Conservation (phyloP, 1,140 invertebrate species). For the Ephestia elutella region DNA sequence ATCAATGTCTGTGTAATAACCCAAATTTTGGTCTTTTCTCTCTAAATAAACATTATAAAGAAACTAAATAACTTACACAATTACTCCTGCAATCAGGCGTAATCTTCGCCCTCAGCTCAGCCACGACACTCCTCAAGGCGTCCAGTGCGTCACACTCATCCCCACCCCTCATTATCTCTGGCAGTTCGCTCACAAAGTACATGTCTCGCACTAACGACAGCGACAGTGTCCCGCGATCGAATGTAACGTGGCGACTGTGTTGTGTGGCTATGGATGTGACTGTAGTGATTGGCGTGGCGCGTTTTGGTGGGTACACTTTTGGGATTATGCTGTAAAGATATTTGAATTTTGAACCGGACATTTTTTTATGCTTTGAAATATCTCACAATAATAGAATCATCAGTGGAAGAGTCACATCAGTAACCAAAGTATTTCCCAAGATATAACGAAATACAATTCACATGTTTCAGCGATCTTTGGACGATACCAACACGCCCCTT, state of each 20-base stretch:
- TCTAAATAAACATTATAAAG: background rate
- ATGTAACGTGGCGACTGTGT: conserved; percentile 36
- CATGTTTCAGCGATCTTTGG: too few species aligned
- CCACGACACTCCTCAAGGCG: conserved; percentile 43
- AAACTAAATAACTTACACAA: conserved; percentile 72
- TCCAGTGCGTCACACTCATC: conserved; percentile 24
- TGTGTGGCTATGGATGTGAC: conserved; percentile 37
- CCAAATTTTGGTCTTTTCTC: too few species aligned
- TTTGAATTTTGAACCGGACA: background rate
- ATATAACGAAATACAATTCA: too few species aligned
- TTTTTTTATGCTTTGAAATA: too few species aligned
- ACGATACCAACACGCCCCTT: too few species aligned
- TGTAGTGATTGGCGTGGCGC: conserved; percentile 38
- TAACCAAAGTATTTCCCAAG: too few species aligned
- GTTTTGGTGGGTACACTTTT: conserved; percentile 37
- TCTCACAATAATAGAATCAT: too few species aligned
- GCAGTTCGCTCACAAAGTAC: conserved; percentile 61
- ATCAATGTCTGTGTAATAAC: too few species aligned
- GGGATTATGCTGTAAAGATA: conserved; percentile 42
- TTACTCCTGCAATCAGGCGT: conserved; percentile 78
- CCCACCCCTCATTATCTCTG: conserved; percentile 41
- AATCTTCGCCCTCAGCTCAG: conserved; percentile 44
- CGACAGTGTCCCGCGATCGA: conserved; percentile 30
- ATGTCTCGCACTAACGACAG: conserved; percentile 50
- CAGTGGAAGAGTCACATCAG: too few species aligned